A percentile compares a stretch with the other conserved stretches of the same genome.
Evolutionary conservation across 2,888 invertebrate species (phyloP).

Genomic region (Muschampia plurimacula): DNA sequence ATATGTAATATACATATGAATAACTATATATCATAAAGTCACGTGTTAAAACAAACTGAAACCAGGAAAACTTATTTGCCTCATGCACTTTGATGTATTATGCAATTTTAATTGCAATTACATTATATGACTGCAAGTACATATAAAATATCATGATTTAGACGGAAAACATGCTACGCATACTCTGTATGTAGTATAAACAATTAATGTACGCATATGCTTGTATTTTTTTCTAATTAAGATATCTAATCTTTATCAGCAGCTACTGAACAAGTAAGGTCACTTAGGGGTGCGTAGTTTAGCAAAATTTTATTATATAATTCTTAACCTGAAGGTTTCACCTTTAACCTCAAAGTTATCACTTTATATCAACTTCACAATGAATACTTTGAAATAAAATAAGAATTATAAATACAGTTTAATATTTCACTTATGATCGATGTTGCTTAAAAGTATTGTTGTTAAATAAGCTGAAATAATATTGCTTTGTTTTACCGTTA

Average conservation of each 20-base stretch:
- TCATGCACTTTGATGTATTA: slow-evolving; percentile 30
- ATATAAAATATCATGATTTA: slow-evolving; percentile 29
- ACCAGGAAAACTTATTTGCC: slow-evolving; percentile 21
- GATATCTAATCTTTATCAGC: not conserved
- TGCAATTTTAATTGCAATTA: slow-evolving; percentile 26
- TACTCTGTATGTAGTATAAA: not conserved
- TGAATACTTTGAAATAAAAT: no score
- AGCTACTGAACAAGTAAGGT: not conserved
- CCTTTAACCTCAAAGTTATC: no score
- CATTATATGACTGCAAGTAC: slow-evolving; percentile 12
- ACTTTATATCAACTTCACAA: no score
- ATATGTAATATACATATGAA: slow-evolving; percentile 1
- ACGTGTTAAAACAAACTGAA: slow-evolving; percentile 17
- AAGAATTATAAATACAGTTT: no score
- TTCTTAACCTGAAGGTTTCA: no score
- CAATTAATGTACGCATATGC: not conserved
- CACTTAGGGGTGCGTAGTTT: no score
- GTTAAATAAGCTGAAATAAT: no score
- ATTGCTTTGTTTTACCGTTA: no score
- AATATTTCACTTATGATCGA: no score
- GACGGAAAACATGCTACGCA: slow-evolving; percentile 26
- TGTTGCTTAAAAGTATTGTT: no score
- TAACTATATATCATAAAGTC: slow-evolving; percentile 11
- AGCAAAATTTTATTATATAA: no score
- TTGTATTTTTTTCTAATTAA: not conserved